Percentiles rank a stretch among this genome's conserved stretches.
phyloP scores from a whole-genome alignment of 2,888 invertebrate species.

The Beris morrisii region DNA sequence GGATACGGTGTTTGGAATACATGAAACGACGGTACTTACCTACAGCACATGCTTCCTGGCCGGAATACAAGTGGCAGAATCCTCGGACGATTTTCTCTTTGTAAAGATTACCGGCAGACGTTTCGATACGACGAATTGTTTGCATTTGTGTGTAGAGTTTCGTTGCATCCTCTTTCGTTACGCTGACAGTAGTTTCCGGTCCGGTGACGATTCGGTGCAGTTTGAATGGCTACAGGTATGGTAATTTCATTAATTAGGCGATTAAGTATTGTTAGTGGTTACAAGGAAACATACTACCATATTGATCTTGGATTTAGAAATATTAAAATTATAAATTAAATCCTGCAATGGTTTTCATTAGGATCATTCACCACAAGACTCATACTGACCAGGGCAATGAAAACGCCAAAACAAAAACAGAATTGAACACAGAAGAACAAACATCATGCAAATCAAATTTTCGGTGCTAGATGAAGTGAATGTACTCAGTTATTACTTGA shows the following conservation, averaged over 20 bases:
- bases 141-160: constrained; percentile 78
- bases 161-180: constrained; percentile 84
- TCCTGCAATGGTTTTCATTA: too few species aligned
- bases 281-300: constrained; percentile 8
- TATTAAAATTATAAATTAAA: too few species aligned
- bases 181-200: constrained; percentile 71
- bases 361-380: too few species aligned
- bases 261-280: constrained; percentile 38
- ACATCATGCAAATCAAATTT: too few species aligned
- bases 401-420: too few species aligned
- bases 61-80: constrained; percentile 97
- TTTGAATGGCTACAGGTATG: constrained; percentile 72
- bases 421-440: too few species aligned
- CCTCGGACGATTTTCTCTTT: constrained; percentile 96
- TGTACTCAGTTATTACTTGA: too few species aligned
- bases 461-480: too few species aligned
- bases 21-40: constrained; percentile 41
- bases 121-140: constrained; percentile 89
- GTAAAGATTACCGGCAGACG: constrained; percentile 91
- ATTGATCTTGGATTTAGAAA: neutral
- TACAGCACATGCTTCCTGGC: constrained; percentile 68
- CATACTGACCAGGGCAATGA: too few species aligned
- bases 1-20: too few species aligned
- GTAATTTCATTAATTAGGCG: neutral
- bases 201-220: constrained; percentile 87